Percentiles rank a stretch among this genome's conserved stretches.
Evolutionary conservation across 2,888 invertebrate species (phyloP).

Genomic region (Perdita meconis): DNA sequence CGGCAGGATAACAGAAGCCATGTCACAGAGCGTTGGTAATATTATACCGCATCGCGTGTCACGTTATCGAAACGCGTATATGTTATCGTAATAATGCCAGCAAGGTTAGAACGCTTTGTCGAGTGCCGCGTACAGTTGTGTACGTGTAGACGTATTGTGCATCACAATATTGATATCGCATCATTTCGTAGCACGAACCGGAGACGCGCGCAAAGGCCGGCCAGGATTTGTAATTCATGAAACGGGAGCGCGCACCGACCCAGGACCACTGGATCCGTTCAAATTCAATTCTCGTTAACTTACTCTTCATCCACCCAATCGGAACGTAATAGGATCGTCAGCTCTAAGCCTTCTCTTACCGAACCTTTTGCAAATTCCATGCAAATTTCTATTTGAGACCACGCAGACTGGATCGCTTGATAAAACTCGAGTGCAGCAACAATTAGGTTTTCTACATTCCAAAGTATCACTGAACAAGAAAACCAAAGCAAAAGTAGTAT

Average conservation of each 20-base stretch:
- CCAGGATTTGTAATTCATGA: slow-evolving; percentile 57
- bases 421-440: too few species aligned
- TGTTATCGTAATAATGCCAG: slow-evolving; percentile 58
- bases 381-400: too few species aligned
- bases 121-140: slow-evolving; percentile 35
- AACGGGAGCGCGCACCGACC: slow-evolving; percentile 3
- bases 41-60: slow-evolving; percentile 50
- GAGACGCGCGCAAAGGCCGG: slow-evolving; percentile 48
- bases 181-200: slow-evolving; percentile 43
- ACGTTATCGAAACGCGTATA: slow-evolving; percentile 48
- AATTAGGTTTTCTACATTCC: too few species aligned
- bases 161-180: slow-evolving; percentile 62
- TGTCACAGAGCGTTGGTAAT: slow-evolving; percentile 44
- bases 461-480: too few species aligned
- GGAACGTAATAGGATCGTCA: slow-evolving; percentile 46
- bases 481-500: too few species aligned
- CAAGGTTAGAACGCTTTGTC: slow-evolving; percentile 56
- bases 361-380: too few species aligned
- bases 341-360: background rate
- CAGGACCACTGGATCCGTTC: slow-evolving; percentile 25
- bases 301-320: slow-evolving; percentile 34
- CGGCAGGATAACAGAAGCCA: slow-evolving; percentile 32
- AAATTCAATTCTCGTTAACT: slow-evolving; percentile 64
- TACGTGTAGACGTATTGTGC: slow-evolving; percentile 1
- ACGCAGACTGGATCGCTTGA: too few species aligned